Percentiles rank a stretch among this genome's conserved stretches.
phyloP scores from a whole-genome alignment of 92 coral and sea anemone genomes.

The Muricea muricata region DNA sequence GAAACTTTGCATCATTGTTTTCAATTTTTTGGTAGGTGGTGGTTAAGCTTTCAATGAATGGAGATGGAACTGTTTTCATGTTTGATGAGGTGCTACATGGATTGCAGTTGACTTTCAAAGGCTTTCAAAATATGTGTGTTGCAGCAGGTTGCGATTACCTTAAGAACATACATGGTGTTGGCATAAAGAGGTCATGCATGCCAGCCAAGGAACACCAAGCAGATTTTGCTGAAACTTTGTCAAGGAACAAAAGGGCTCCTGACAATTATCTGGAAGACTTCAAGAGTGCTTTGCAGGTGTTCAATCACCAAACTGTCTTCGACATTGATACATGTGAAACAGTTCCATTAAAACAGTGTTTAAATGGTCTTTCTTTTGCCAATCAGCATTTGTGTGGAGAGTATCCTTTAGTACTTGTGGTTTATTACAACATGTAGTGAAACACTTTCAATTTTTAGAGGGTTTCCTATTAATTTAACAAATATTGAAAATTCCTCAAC shows the following conservation, averaged over 20 bases:
- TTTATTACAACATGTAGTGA: not conserved
- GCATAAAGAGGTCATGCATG: conserved; percentile 50
- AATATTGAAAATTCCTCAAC: too few relatives aligned
- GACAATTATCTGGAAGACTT: conserved; percentile 40
- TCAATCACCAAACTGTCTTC: conserved; percentile 65
- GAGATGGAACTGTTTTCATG: conserved; percentile 53
- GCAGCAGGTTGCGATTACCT: conserved; percentile 73
- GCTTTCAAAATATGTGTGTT: conserved; percentile 59
- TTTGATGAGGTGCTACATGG: conserved; percentile 40
- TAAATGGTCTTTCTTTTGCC: conserved; percentile 42
- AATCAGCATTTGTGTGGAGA: conserved; percentile 38
- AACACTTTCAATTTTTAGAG: not conserved
- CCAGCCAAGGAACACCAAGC: conserved; percentile 30
- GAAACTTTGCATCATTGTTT: too few relatives aligned
- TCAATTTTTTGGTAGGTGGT: conserved; percentile 54
- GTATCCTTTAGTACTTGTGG: too few relatives aligned
- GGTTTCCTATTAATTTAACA: not conserved
- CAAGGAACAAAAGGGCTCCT: conserved; percentile 25
- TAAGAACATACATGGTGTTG: conserved; percentile 59
- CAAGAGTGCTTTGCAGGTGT: conserved; percentile 48
- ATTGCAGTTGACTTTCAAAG: conserved; percentile 42
- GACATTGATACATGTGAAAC: conserved; percentile 40
- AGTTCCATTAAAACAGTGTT: conserved; percentile 48
- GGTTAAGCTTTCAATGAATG: conserved; percentile 53
- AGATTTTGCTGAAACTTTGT: conserved; percentile 26